These are phyloP conservation scores for Chrysolina americana DNA, from an alignment of 2,888 invertebrate species.

Conservation along the genomic window DNA sequence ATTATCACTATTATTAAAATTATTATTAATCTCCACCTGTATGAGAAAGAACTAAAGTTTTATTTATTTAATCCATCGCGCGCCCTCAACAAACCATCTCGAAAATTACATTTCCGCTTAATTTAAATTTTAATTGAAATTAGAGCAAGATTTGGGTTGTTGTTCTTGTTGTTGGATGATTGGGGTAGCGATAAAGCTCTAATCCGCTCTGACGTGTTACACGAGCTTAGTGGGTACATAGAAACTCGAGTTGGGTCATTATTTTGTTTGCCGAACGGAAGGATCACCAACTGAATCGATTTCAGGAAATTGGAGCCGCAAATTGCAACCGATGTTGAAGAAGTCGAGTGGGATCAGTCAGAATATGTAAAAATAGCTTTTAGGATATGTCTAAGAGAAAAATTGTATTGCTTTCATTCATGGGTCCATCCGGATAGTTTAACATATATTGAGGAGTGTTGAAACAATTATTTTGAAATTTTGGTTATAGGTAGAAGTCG, in stretches of 20 bases:
- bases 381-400: too few species aligned
- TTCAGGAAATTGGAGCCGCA: neutral
- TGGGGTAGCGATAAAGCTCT: neutral
- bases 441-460: too few species aligned
- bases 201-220: slow-evolving; percentile 6
- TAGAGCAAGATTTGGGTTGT: neutral
- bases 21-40: too few species aligned
- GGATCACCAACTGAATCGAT: slow-evolving; percentile 1
- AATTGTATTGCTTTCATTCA: too few species aligned
- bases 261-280: slow-evolving; percentile 1
- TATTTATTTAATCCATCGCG: neutral
- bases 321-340: slow-evolving; percentile 3
- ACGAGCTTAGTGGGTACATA: neutral
- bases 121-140: neutral
- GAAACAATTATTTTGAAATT: too few species aligned
- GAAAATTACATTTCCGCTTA: neutral
- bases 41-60: too few species aligned
- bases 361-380: neutral
- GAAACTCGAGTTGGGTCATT: neutral
- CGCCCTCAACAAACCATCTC: neutral
- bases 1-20: too few species aligned
- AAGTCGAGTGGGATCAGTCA: neutral
- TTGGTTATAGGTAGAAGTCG: too few species aligned
- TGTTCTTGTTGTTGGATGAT: neutral
- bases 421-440: too few species aligned